Evolutionary conservation across 1,140 invertebrate genomes (phyloP).

Genomic region (Globodera rostochiensis): DNA sequence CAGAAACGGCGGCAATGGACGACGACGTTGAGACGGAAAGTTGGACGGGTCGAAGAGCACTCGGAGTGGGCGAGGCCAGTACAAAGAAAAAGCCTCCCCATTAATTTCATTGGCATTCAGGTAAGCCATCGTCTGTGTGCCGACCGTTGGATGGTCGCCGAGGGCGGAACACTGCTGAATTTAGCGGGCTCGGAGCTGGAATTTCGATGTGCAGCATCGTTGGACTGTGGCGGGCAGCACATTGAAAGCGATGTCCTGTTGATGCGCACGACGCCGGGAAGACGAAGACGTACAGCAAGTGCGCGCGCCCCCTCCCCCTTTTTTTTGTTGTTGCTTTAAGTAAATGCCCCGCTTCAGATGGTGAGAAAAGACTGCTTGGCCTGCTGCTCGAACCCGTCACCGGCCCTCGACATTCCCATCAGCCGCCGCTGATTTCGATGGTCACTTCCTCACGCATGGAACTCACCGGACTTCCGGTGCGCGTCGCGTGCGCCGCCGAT

Average conservation of each 20-base stretch:
- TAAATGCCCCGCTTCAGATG: no score
- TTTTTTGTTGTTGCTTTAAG: no score
- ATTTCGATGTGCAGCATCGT: background rate
- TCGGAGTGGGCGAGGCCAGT: background rate
- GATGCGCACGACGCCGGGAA: background rate
- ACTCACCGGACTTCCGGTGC: constrained; percentile 28
- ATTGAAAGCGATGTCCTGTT: background rate
- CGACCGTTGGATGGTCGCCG: background rate
- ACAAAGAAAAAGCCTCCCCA: background rate
- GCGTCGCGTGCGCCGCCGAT: constrained; percentile 27
- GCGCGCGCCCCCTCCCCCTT: no score
- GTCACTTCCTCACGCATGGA: constrained; percentile 37
- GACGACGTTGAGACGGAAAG: background rate
- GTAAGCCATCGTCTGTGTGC: constrained; percentile 4
- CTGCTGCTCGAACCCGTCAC: background rate
- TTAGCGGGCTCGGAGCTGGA: background rate
- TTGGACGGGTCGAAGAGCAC: background rate
- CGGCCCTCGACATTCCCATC: background rate
- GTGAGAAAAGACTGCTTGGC: no score
- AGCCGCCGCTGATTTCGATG: constrained; percentile 28
- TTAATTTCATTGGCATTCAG: background rate
- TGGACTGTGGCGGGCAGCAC: background rate
- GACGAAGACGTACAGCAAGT: background rate
- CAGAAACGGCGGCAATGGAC: background rate
- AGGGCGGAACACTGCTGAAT: background rate